Evolutionary conservation across 2,888 invertebrate species (phyloP), one percentile per base, ranked within the genome.

Genomic region (Cryptocephalus primarius): DNA sequence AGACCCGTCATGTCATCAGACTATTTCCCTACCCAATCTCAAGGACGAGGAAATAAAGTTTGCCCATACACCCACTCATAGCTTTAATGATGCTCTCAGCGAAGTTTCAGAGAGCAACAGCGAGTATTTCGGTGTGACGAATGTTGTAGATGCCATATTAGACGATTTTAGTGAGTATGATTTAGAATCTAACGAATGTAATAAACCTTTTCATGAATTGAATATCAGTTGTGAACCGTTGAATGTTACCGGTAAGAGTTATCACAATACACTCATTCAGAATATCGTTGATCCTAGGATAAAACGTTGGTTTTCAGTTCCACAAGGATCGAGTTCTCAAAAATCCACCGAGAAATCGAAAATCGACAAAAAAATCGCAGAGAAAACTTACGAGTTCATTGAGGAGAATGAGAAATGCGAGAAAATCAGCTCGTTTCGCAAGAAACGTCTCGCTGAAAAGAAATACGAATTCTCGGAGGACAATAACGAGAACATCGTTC

Each of bases 391-490:
- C 64, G 89, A 89, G 63, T 89, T 89, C 61, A 87, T 83, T 1
- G 89, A 89, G 59, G 89, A 89, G 57, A 78, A 82, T 8, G 86
- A 86, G 56, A 87, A 87, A 54, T 88, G 85, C 61, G 89, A 89
- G 63, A 89, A 89, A 61, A 77, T 90, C n/a, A 88, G 87, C 59
- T 84, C 83, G 60, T 89, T 88, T 62, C 77, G 91, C 8, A 88
- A 88, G 64, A 78, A 89, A 45, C 78, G 90, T 8, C 70, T 91
- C 44, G 92, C 92, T 0, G 91, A 92, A 61, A 92, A 92, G 66
- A 91, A 90, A 65, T 92, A 92, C 64, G 91, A 91, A 63, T 91
- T 92, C 63, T 87, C 86, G 0, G 90, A 89, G 58, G 88, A 88
- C 51, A 71, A 71, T 48, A 79, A 77, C 60, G 80, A 80, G 58